These are phyloP conservation scores for Dipodomys stephensi DNA, from an alignment of 2,113 vertebrate genomes.

Conservation along the genomic window DNA sequence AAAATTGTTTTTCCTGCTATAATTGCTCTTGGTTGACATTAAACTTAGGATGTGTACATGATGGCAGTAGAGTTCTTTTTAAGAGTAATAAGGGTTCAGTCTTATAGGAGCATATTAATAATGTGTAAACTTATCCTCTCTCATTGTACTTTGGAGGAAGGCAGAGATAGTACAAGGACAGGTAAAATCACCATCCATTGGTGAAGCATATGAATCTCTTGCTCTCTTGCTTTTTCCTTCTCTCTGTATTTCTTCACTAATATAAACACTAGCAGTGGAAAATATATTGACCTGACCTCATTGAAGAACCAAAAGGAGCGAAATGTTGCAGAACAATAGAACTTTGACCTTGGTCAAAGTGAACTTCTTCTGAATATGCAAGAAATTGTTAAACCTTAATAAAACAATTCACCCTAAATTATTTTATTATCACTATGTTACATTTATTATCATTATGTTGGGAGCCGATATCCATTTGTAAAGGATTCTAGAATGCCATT, in stretches of 20 bases:
- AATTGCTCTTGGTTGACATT: neutral
- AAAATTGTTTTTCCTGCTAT: neutral
- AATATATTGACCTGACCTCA: neutral
- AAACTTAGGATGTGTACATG: neutral
- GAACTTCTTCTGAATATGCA: neutral
- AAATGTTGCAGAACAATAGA: neutral
- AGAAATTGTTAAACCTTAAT: neutral
- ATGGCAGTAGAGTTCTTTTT: neutral
- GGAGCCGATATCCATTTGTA: conserved; percentile 29
- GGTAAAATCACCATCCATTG: neutral
- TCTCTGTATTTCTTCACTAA: neutral
- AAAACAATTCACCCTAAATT: conserved; percentile 40
- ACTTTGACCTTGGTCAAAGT: neutral
- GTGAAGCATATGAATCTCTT: neutral
- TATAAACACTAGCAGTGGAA: neutral
- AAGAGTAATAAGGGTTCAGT: neutral
- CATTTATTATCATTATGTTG: neutral
- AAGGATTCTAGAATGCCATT: neutral
- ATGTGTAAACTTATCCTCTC: neutral
- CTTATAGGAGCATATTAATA: neutral
- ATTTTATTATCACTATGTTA: conserved; percentile 30
- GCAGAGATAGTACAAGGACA: neutral
- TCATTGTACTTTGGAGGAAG: neutral
- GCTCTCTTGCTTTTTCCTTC: neutral
- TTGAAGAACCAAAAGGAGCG: neutral